A percentile compares a stretch with the other conserved stretches of the same genome.
Evolutionary conservation across 2,797 vertebrate genomes (phyloP).

Genomic region (Champsocephalus esox): DNA sequence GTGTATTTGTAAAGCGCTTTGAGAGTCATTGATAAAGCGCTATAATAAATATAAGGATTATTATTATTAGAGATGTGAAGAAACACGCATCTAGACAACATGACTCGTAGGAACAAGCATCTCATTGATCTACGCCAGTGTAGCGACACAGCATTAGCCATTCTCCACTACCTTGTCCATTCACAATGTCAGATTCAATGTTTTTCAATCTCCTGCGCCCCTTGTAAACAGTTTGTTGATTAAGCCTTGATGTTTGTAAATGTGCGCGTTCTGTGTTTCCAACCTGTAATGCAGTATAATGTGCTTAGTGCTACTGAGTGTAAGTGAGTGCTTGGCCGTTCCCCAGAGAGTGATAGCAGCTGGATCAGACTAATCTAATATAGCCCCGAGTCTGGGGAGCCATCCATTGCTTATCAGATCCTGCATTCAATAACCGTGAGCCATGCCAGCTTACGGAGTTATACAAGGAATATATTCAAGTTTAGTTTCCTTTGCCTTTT

Average conservation of each 20-base stretch:
- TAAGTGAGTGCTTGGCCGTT: slow-evolving; percentile 81
- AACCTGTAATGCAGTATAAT: slow-evolving; percentile 79
- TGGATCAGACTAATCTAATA: slow-evolving; percentile 86
- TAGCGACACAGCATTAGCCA: slow-evolving; percentile 1
- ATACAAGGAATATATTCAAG: slow-evolving; percentile 59
- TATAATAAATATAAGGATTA: too few species aligned
- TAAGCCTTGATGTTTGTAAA: slow-evolving; percentile 77
- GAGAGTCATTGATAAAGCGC: too few species aligned
- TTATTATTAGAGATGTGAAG: slow-evolving; percentile 44
- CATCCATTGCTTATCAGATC: slow-evolving; percentile 84
- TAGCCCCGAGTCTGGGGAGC: slow-evolving; percentile 78
- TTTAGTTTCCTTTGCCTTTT: slow-evolving; percentile 18
- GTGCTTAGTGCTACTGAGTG: slow-evolving; percentile 79
- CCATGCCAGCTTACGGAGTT: slow-evolving; percentile 67
- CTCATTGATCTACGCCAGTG: slow-evolving; percentile 53
- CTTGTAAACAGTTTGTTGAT: slow-evolving; percentile 80
- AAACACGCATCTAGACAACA: slow-evolving; percentile 52
- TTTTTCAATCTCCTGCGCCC: slow-evolving; percentile 38
- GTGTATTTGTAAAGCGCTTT: too few species aligned
- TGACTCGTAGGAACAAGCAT: slow-evolving; percentile 47
- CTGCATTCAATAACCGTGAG: slow-evolving; percentile 79
- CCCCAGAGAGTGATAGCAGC: slow-evolving; percentile 83
- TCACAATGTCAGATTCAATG: slow-evolving; percentile 59
- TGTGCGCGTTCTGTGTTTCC: slow-evolving; percentile 68
- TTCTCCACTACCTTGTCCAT: slow-evolving; percentile 42